Evolutionary conservation across 2,888 invertebrate species (phyloP).

Genomic region (Myathropa florea): DNA sequence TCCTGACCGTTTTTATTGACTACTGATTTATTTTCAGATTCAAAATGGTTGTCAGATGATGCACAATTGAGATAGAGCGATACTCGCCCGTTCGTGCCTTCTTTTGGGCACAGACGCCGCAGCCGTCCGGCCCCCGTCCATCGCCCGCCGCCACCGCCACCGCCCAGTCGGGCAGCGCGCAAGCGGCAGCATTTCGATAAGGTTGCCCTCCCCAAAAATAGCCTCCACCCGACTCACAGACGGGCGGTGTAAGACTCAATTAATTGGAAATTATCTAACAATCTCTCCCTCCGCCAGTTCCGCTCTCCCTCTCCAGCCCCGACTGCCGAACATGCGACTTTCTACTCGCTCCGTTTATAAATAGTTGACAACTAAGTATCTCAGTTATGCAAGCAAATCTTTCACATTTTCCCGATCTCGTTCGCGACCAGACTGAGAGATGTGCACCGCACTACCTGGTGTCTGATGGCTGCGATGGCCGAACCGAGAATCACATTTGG

Average conservation of each 20-base stretch:
- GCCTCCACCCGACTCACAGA: constrained; percentile 41
- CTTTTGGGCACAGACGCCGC: constrained; percentile 53
- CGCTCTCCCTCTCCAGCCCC: neutral
- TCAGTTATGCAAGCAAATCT: constrained; percentile 33
- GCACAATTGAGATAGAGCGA: constrained; percentile 25
- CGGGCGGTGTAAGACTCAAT: constrained; percentile 57
- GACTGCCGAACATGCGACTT: neutral
- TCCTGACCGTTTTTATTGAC: constrained; percentile 66
- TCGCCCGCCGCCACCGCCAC: neutral
- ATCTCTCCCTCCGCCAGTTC: constrained; percentile 18
- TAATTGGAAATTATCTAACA: constrained; percentile 67
- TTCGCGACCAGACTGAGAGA: neutral
- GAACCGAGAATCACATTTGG: neutral
- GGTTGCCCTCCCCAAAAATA: constrained; percentile 59
- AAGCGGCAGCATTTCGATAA: constrained; percentile 34
- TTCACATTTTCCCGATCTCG: constrained; percentile 10
- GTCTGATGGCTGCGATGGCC: neutral
- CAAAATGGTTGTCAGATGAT: constrained; percentile 56
- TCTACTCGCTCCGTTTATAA: constrained; percentile 11
- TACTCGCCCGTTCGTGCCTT: constrained; percentile 39
- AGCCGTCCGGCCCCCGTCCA: neutral
- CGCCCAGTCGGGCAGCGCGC: neutral
- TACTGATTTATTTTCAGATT: constrained; percentile 67
- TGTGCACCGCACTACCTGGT: neutral
- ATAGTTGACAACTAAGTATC: constrained; percentile 34